Conservation (phyloP, 2,113 vertebrate species). For the Aepyceros melampus region DNA sequence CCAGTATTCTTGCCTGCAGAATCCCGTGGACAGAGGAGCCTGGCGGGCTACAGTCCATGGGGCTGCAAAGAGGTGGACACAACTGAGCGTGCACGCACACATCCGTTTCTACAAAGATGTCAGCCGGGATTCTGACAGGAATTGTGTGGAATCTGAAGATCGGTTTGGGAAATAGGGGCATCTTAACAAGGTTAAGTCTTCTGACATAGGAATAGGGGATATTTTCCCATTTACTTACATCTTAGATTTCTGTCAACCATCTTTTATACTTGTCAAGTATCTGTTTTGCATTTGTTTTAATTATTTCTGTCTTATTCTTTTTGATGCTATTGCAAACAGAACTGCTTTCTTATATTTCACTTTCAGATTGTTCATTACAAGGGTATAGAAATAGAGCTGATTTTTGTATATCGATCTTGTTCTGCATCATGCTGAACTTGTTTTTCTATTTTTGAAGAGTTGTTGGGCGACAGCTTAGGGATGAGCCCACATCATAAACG, state of each 20-base stretch:
- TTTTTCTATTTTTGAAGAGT: not conserved
- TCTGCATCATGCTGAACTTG: not conserved
- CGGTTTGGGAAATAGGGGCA: not conserved
- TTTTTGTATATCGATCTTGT: not conserved
- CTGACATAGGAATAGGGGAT: not conserved
- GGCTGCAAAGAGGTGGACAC: not conserved
- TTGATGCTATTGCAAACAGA: not conserved
- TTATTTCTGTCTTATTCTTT: not conserved
- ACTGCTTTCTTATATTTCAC: not conserved
- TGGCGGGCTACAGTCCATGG: not conserved
- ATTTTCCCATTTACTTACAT: not conserved
- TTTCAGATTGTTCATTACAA: not conserved
- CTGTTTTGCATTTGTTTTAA: not conserved
- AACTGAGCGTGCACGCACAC: not conserved
- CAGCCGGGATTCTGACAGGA: not conserved
- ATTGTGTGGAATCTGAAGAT: not conserved
- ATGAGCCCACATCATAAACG: not conserved
- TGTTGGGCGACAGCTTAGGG: not conserved
- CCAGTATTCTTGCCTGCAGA: not conserved
- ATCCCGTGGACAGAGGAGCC: not conserved
- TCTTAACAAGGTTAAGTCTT: not conserved
- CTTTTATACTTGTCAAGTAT: not conserved
- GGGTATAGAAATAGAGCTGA: not conserved
- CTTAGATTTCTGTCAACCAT: not conserved
- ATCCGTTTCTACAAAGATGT: not conserved